Evolutionary conservation across 2,113 vertebrate genomes (phyloP).

Genomic region (Nibea albiflora): DNA sequence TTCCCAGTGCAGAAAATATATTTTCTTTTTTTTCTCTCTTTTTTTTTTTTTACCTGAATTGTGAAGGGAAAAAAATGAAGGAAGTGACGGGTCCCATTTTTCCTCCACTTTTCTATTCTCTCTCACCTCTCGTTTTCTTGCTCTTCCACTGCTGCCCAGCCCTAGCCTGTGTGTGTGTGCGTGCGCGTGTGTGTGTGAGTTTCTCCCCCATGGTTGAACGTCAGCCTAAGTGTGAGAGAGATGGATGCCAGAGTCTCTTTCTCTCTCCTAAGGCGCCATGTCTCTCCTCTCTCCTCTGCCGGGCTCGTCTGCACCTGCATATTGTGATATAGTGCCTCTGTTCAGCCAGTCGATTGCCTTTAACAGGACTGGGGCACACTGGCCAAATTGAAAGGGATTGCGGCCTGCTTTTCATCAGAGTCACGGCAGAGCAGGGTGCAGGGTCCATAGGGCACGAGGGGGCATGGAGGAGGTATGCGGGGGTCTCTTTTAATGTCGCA

Average conservation of each 20-base stretch:
- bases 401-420: slow-evolving; percentile 86
- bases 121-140: slow-evolving; percentile 64
- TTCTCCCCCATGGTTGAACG: slow-evolving; percentile 54
- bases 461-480: slow-evolving; percentile 43
- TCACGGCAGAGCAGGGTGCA: slow-evolving; percentile 67
- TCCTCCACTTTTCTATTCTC: slow-evolving; percentile 70
- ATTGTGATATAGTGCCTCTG: slow-evolving; percentile 88
- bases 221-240: slow-evolving; percentile 73
- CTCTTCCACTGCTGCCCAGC: slow-evolving; percentile 54
- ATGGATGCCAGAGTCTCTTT: slow-evolving; percentile 82
- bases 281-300: slow-evolving; percentile 76
- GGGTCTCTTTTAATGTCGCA: slow-evolving; percentile 40
- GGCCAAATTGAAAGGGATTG: slow-evolving; percentile 85
- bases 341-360: slow-evolving; percentile 86
- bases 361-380: slow-evolving; percentile 81
- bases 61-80: slow-evolving; percentile 63
- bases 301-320: slow-evolving; percentile 82
- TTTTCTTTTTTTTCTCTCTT: slow-evolving; percentile 44
- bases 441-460: slow-evolving; percentile 58
- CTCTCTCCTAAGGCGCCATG: slow-evolving; percentile 71
- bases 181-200: slow-evolving; percentile 10
- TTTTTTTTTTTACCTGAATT: slow-evolving; percentile 50
- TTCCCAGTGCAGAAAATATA: slow-evolving; percentile 58
- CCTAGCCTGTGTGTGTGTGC: slow-evolving; percentile 7
- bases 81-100: slow-evolving; percentile 74